A percentile compares a stretch with the other conserved stretches of the same genome.
Conservation (phyloP, 2,797 vertebrate species). For the Phoeniculus purpureus region DNA sequence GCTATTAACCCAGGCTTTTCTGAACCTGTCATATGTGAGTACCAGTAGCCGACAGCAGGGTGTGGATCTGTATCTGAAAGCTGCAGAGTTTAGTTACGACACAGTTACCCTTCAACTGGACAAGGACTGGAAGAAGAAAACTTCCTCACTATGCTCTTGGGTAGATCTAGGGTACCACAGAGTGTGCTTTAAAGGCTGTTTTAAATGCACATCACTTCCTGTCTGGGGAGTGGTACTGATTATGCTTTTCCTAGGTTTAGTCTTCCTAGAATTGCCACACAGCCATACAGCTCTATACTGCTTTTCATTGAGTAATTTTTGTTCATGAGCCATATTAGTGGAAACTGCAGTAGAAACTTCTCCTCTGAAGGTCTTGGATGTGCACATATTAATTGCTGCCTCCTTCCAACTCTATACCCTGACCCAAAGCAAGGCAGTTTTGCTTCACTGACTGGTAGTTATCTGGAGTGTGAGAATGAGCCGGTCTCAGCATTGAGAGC, state of each 20-base stretch:
- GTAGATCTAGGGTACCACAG: neutral
- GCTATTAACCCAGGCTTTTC: neutral
- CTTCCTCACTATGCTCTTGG: neutral
- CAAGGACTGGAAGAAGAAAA: neutral
- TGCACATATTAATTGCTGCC: neutral
- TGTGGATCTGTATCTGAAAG: neutral
- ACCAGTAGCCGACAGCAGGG: neutral
- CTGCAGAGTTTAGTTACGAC: neutral
- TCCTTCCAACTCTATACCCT: neutral
- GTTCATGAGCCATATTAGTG: neutral
- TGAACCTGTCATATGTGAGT: neutral
- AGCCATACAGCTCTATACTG: neutral
- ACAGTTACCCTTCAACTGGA: neutral
- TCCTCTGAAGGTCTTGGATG: slow-evolving; percentile 5
- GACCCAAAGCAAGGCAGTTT: neutral
- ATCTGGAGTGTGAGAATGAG: neutral
- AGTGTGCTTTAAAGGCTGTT: neutral
- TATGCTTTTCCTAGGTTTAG: neutral
- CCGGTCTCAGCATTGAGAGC: neutral
- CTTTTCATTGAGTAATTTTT: neutral
- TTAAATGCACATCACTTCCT: neutral
- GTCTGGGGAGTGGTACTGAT: neutral
- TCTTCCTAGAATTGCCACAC: neutral
- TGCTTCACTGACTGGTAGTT: neutral
- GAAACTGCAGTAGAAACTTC: neutral